Evolutionary conservation across 2,888 invertebrate species (phyloP), one percentile per base, ranked within the genome.

Genomic region (Lithophane socia): DNA sequence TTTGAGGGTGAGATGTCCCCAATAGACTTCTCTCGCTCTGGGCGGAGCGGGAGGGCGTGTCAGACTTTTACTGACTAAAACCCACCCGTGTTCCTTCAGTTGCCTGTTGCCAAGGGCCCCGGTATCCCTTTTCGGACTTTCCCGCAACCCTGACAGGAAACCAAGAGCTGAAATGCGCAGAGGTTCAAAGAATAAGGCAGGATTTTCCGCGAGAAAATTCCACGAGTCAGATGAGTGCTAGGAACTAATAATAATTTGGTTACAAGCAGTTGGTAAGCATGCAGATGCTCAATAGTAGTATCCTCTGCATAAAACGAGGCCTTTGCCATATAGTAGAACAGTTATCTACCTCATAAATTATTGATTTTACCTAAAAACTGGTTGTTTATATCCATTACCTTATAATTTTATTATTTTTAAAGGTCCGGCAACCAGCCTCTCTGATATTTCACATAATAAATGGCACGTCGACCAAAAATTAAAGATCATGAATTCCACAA

Each of bases 341-440:
- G 7, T 21, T 4, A 69, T 21, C 12, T 56, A n/a, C n/a, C 13
- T 58, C 29, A 16, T 12, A 4, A 10, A 56, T 70, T 13, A 5
- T 44, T 16, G 7, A 37, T 37, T 9, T 74, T 49, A 21, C 56
- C 9, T 42, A 42, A 65, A 64, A 75, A 66, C 37, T 18, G 1
- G 8, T 68, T 16, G 42, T 47, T 54, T 61, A 16, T 54, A 52
- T 52, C 8, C n/a, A 75, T 75, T 12, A 76, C 44, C 37, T 24
- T 24, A 16, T 29, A 75, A 52, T 76, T 54, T 47, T 47, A 76
- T 63, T 63, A 3, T 47, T 63, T n/a, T 12, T 63, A 29, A 49
- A 75, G 44, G 75, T 10, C 29, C 13, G 2, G 5, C 29, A 18
- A 58, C 21, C 54, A 24, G n/a, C 21, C 21, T n/a, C 49, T n/a